phyloP scores from a whole-genome alignment of 2,888 invertebrate genomes.

The Pristionchus japonicus region DNA sequence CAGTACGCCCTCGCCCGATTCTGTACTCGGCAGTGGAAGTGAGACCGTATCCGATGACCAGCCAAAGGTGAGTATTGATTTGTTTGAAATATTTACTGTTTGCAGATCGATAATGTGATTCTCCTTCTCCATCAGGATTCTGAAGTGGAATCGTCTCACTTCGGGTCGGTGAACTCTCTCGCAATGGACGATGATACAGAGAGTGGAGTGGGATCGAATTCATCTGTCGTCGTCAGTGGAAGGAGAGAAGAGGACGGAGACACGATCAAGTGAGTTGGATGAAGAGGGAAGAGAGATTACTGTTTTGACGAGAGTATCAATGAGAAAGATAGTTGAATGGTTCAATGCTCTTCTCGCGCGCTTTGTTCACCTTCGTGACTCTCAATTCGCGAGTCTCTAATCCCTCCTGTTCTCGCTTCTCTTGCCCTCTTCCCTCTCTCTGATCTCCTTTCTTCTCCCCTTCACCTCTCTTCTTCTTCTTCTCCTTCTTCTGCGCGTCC shows the following conservation, averaged over 20 bases:
- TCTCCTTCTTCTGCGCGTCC: background rate
- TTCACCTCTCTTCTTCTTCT: background rate
- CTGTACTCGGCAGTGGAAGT: constrained; percentile 63
- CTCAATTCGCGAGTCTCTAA: background rate
- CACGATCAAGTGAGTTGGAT: background rate
- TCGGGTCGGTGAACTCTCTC: constrained; percentile 33
- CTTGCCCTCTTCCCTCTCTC: background rate
- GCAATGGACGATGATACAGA: constrained; percentile 35
- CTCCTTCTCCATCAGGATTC: background rate
- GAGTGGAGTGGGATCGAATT: constrained; percentile 41
- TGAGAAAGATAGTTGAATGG: background rate
- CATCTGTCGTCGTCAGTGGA: background rate
- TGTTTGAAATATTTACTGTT: too few species aligned
- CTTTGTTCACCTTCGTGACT: background rate
- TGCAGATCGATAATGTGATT: background rate
- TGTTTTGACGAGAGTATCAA: background rate
- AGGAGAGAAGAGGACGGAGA: background rate
- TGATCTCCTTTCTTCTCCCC: background rate
- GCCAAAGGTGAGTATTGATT: background rate
- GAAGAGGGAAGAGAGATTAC: background rate
- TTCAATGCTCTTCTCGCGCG: too few species aligned
- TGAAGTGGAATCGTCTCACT: constrained; percentile 40
- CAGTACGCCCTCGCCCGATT: constrained; percentile 63
- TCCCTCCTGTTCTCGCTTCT: constrained; percentile 2
- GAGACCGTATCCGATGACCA: constrained; percentile 55